A percentile compares a stretch with the other conserved stretches of the same genome.
These are phyloP conservation scores for Hemiscyllium ocellatum DNA, from an alignment of 2,113 vertebrate species.

Conservation along the genomic window DNA sequence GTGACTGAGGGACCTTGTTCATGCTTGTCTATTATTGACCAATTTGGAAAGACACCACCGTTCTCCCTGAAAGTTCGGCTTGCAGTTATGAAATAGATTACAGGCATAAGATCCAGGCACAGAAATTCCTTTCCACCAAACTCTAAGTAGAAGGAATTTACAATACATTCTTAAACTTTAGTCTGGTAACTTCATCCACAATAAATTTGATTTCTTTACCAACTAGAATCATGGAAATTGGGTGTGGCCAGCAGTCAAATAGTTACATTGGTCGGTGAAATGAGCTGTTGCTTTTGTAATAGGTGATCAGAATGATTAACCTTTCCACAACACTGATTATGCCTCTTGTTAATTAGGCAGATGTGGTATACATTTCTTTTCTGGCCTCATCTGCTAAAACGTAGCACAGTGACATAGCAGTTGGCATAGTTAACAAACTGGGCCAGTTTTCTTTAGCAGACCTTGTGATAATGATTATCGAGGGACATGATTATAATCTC, in stretches of 20 bases:
- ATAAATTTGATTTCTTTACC: background rate
- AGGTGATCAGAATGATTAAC: background rate
- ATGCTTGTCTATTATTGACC: too few relatives aligned
- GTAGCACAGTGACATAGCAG: background rate
- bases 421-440: background rate
- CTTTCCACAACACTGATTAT: background rate
- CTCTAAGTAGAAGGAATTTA: background rate
- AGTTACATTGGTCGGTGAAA: background rate
- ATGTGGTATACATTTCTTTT: background rate
- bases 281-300: background rate
- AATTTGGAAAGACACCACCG: background rate
- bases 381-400: background rate
- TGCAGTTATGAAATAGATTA: background rate
- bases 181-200: background rate
- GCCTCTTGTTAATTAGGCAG: conserved; percentile 8
- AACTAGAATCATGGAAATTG: background rate
- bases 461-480: background rate
- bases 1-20: background rate
- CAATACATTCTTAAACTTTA: background rate
- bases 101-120: background rate
- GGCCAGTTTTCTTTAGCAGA: background rate
- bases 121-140: background rate
- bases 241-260: background rate
- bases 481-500: background rate
- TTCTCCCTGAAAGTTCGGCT: background rate